Percentiles rank a stretch among this genome's conserved stretches.
These are phyloP conservation scores for Brachionus plicatilis DNA, from an alignment of 1,140 invertebrate species.

Conservation along the genomic window DNA sequence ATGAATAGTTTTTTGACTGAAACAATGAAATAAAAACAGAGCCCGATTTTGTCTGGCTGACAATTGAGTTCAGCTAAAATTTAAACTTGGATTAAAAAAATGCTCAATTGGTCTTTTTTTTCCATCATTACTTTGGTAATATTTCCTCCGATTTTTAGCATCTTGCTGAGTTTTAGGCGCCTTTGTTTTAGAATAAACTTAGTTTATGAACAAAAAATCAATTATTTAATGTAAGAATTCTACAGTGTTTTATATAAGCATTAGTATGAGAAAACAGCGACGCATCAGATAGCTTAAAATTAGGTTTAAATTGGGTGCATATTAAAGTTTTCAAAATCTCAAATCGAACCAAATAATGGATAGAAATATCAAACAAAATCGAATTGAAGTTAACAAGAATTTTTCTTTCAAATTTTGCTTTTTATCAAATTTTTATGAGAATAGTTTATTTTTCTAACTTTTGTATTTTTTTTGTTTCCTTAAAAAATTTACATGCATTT, in stretches of 20 bases:
- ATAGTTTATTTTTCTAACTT: no score
- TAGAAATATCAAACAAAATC: neutral
- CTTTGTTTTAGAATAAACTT: neutral
- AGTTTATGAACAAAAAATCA: neutral
- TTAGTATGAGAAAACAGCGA: neutral
- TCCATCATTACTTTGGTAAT: neutral
- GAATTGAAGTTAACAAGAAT: no score
- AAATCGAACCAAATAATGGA: neutral
- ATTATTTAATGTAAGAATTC: neutral
- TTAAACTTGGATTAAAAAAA: neutral
- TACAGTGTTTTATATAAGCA: neutral
- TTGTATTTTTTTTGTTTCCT: no score
- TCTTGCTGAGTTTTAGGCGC: neutral
- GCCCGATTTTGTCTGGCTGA: neutral
- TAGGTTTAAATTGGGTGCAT: neutral
- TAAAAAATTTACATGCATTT: no score
- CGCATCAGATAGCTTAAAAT: neutral
- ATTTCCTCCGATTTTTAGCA: conserved; percentile 32
- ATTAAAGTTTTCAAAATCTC: neutral
- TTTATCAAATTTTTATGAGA: no score
- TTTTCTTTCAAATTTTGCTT: no score
- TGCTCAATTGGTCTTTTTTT: neutral
- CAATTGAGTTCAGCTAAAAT: conserved; percentile 1
- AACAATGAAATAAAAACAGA: neutral
- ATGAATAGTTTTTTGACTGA: conserved; percentile 24